phyloP scores from a whole-genome alignment of 2,888 invertebrate genomes.

The Parthenolecanium corni region DNA sequence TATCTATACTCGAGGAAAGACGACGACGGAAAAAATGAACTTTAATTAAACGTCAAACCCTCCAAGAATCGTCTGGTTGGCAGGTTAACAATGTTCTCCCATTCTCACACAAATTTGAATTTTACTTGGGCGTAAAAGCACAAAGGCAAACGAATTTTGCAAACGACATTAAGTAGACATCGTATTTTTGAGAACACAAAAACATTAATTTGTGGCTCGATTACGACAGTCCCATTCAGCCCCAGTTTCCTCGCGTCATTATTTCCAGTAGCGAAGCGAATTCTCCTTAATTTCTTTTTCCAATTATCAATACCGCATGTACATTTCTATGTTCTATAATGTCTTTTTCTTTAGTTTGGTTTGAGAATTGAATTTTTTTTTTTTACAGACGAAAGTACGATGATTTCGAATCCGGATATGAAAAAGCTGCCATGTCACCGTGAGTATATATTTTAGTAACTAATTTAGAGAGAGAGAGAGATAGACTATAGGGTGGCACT shows the following conservation, averaged over 20 bases:
- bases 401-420: conserved; percentile 18
- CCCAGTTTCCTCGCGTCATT: no score
- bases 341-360: neutral
- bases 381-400: conserved; percentile 9
- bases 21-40: no score
- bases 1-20: no score
- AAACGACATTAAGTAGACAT: conserved; percentile 26
- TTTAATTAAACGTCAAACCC: conserved; percentile 18
- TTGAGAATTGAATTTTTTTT: neutral
- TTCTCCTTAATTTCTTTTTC: no score
- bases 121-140: neutral
- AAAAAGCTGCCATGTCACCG: conserved; percentile 10
- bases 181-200: conserved; percentile 17
- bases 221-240: neutral
- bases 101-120: neutral
- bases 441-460: neutral
- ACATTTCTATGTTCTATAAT: neutral
- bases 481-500: no score
- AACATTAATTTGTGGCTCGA: conserved; percentile 7
- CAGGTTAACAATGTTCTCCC: no score
- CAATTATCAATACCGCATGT: no score
- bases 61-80: neutral
- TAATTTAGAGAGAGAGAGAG: no score
- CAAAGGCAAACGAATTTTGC: conserved; percentile 16
- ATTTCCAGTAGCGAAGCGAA: no score